phyloP scores from a whole-genome alignment of 2,113 vertebrate species.

The Lynx canadensis region DNA sequence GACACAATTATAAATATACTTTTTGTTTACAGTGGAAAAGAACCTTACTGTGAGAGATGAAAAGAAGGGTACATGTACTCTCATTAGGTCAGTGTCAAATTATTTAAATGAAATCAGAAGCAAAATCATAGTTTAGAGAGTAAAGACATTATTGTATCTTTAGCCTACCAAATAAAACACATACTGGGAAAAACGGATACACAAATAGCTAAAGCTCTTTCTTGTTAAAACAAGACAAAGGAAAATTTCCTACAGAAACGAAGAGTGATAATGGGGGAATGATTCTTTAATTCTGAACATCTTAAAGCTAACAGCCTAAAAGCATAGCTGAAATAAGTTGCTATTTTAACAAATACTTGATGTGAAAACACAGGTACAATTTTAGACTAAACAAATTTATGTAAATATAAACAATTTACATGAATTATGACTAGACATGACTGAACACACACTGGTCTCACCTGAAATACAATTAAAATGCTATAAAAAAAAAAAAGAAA shows the following conservation, averaged over 20 bases:
- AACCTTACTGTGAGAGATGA: neutral
- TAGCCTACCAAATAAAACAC: conserved; percentile 4
- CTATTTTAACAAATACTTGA: neutral
- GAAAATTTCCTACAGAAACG: neutral
- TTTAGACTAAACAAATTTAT: neutral
- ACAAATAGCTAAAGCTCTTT: neutral
- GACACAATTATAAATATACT: neutral
- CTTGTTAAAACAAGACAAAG: neutral
- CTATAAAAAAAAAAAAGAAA: neutral
- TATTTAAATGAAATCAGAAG: neutral
- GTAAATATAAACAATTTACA: neutral
- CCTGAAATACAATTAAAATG: neutral
- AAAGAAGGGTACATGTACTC: neutral
- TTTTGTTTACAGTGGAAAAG: neutral
- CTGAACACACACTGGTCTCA: neutral
- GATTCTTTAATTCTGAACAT: neutral
- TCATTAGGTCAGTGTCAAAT: neutral
- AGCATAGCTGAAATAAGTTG: neutral
- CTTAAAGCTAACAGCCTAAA: neutral
- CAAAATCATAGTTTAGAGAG: neutral
- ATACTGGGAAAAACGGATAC: neutral
- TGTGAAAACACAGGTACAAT: neutral
- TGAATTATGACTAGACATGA: neutral
- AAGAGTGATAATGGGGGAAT: neutral
- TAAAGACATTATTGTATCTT: neutral